These are phyloP conservation scores for Stenotaenia linearis DNA, from an alignment of 2,888 invertebrate species.

Conservation along the genomic window DNA sequence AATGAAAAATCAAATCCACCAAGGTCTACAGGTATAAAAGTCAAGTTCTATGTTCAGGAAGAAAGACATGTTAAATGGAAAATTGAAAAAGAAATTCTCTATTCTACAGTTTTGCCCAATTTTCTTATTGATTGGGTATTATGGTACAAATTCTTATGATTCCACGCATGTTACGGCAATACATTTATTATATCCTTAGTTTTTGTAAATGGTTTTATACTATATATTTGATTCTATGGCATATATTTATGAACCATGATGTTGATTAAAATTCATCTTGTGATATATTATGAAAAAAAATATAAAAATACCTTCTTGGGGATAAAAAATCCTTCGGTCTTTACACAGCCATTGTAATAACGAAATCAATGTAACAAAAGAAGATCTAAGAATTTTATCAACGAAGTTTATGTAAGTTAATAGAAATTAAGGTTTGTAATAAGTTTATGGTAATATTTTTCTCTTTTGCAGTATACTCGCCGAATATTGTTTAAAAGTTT, in stretches of 20 bases:
- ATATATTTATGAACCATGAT: neutral
- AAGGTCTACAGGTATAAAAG: neutral
- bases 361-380: neutral
- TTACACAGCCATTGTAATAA: neutral
- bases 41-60: neutral
- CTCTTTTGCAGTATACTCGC: no score
- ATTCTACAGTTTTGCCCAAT: neutral
- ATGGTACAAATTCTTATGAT: neutral
- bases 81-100: neutral
- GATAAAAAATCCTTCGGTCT: neutral
- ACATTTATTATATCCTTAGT: neutral
- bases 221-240: neutral
- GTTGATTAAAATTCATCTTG: neutral
- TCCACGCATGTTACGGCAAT: neutral
- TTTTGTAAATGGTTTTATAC: neutral
- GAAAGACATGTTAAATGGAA: neutral
- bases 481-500: neutral
- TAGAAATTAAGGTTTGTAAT: neutral
- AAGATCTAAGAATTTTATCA: neutral
- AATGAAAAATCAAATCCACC: no score
- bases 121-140: neutral
- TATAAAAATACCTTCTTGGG: slow-evolving; percentile 2
- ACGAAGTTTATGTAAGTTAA: neutral
- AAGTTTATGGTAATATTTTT: no score
- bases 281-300: neutral